Base-by-base conservation (phyloP, 2,888 invertebrate species). In the Gymnosoma rotundatum region DNA sequence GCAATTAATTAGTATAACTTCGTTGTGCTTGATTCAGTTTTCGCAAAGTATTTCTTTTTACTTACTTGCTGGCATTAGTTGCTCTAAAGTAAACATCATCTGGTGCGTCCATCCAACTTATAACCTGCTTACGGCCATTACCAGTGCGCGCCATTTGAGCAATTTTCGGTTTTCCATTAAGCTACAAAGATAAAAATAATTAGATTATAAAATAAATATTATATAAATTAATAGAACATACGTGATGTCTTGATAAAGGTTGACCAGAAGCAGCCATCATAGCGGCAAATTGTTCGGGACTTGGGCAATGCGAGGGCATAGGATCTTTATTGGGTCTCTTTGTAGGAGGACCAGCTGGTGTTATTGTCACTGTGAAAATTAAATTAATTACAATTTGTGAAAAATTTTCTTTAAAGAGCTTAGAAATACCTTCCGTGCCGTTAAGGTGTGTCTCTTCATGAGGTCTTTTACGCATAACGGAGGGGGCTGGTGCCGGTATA, bases 61-160 rank as follows among this genome's bases (percentile, higher is more conserved):
- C 95, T 94, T 93, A 98, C 98, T 97, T 98, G 93, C 97, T 97
- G 88, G 95, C 94, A 89, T 97, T 97, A 63, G 97, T 97, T 89
- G 98, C 98, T 92, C 97, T 95, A 93, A 98, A 98, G 93, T 97
- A 98, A 87, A 98, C 96, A 93, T 99, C 98, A 92, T 99, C 98
- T 25, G 98, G 98, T 79, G 98, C 98, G 93, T 99, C 98, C 96
- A 98, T 98, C 98, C 98, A 98, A 91, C 98, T 98, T 92, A 98
- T 97, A 89, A 98, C 97, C 93, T 97, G 98, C 90, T 98, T 97
- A 67, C 97, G 94, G 45, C 94, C 94, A 80, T 95, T 94, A 48
- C 95, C 95, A 25, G 96, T 95, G 84, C 96, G 94, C 81, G 96
- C 95, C 93, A 96, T 95, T 89, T 95, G 95, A 88, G 96, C 95